Evolutionary conservation across 2,797 vertebrate species (phyloP).

Genomic region (Pteropus rufus): DNA sequence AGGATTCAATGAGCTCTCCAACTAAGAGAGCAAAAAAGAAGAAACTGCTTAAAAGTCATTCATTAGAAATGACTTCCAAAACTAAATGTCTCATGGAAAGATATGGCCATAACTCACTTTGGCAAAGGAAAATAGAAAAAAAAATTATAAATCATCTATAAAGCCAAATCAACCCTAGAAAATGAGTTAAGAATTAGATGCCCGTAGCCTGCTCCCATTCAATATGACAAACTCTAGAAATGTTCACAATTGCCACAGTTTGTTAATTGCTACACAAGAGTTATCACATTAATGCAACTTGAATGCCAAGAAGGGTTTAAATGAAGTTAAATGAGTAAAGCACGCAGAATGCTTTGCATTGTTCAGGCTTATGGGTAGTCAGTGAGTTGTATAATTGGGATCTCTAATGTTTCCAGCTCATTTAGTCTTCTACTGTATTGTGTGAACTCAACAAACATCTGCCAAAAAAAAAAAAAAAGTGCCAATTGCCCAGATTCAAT

Average conservation of each 20-base stretch:
- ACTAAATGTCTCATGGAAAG: neutral
- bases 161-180: conserved; percentile 56
- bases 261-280: conserved; percentile 83
- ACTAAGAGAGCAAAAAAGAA: neutral
- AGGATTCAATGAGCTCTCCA: neutral
- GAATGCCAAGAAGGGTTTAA: conserved; percentile 82
- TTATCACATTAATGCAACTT: conserved; percentile 81
- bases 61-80: conserved; percentile 4
- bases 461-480: conserved; percentile 52
- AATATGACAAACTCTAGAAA: conserved; percentile 6
- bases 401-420: conserved; percentile 84
- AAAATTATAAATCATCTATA: neutral
- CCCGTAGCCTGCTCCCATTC: conserved; percentile 36
- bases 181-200: conserved; percentile 53
- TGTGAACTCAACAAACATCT: conserved; percentile 81
- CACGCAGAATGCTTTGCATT: conserved; percentile 77
- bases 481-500: conserved; percentile 49
- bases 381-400: conserved; percentile 85
- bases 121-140: neutral
- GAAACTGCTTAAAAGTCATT: neutral
- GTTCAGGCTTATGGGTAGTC: conserved; percentile 81
- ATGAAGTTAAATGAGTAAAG: conserved; percentile 83
- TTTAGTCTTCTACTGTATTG: conserved; percentile 80
- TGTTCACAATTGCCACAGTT: conserved; percentile 75
- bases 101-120: neutral